A percentile compares a stretch with the other conserved stretches of the same genome.
These are phyloP conservation scores for Phoenicopterus ruber DNA, from an alignment of 2,113 vertebrate species.

Conservation along the genomic window DNA sequence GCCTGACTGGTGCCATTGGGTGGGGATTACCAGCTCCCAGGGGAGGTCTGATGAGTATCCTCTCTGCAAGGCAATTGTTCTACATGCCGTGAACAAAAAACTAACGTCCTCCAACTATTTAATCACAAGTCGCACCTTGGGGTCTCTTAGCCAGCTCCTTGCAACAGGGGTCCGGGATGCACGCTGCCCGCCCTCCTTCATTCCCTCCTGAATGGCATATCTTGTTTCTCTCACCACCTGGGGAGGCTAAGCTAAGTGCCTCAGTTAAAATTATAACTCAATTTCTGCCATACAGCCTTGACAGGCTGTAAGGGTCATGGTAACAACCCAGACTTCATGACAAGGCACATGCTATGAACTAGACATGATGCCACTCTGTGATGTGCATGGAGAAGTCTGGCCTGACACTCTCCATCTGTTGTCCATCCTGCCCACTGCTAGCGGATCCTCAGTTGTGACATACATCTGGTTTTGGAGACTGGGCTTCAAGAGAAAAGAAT, in stretches of 20 bases:
- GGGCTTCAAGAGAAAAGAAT: not conserved
- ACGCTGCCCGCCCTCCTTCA: not conserved
- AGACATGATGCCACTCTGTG: not conserved
- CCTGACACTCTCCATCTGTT: not conserved
- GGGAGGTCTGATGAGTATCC: not conserved
- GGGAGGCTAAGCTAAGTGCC: not conserved
- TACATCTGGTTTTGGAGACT: not conserved
- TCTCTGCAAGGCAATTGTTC: not conserved
- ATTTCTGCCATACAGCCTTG: not conserved
- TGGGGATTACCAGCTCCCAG: not conserved
- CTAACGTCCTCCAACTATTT: not conserved
- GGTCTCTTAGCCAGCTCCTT: not conserved
- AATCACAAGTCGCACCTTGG: not conserved
- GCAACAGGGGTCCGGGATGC: not conserved
- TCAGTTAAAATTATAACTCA: not conserved
- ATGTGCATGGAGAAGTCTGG: not conserved
- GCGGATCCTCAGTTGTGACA: not conserved
- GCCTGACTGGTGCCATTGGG: not conserved
- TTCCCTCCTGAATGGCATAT: not conserved
- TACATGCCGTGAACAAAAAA: not conserved
- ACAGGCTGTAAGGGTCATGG: not conserved
- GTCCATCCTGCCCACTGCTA: not conserved
- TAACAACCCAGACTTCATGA: not conserved
- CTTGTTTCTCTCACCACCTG: not conserved
- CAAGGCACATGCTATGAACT: not conserved